A percentile compares a stretch with the other conserved stretches of the same genome.
Evolutionary conservation across 2,797 vertebrate genomes (phyloP).

Genomic region (Gouania willdenowi): DNA sequence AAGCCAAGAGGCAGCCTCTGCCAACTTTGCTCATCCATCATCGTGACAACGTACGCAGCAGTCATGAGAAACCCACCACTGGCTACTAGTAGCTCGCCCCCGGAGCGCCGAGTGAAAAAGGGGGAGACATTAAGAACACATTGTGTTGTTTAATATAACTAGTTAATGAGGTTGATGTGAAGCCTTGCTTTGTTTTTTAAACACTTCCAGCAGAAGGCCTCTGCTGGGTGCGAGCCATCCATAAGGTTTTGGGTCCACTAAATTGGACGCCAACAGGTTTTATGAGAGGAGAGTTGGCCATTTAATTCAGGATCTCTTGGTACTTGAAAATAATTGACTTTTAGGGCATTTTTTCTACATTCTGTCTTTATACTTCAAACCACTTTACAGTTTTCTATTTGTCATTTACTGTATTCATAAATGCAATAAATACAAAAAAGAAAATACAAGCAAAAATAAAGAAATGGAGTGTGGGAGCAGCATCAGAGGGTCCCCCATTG

Average conservation of each 20-base stretch:
- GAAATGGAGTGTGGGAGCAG: slow-evolving; percentile 29
- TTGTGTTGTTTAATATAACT: slow-evolving; percentile 75
- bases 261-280: slow-evolving; percentile 66
- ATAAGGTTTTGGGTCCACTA: slow-evolving; percentile 55
- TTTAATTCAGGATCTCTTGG: slow-evolving; percentile 59
- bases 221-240: slow-evolving; percentile 39
- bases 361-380: slow-evolving; percentile 29
- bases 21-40: slow-evolving; percentile 78
- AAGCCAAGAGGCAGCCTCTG: slow-evolving; percentile 67
- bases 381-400: background rate
- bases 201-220: slow-evolving; percentile 56
- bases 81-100: slow-evolving; percentile 59
- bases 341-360: slow-evolving; percentile 55
- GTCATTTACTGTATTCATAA: background rate
- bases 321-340: slow-evolving; percentile 62
- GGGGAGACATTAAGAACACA: slow-evolving; percentile 63
- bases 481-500: slow-evolving; percentile 42
- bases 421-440: background rate
- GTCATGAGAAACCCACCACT: slow-evolving; percentile 70
- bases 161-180: slow-evolving; percentile 72
- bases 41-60: slow-evolving; percentile 65
- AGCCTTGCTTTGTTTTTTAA: slow-evolving; percentile 60
- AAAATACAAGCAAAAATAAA: slow-evolving; percentile 6
- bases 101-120: slow-evolving; percentile 23
- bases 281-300: slow-evolving; percentile 59